Evolutionary conservation across 2,888 invertebrate genomes (phyloP).

Genomic region (Glyphotaelius pellucidus): DNA sequence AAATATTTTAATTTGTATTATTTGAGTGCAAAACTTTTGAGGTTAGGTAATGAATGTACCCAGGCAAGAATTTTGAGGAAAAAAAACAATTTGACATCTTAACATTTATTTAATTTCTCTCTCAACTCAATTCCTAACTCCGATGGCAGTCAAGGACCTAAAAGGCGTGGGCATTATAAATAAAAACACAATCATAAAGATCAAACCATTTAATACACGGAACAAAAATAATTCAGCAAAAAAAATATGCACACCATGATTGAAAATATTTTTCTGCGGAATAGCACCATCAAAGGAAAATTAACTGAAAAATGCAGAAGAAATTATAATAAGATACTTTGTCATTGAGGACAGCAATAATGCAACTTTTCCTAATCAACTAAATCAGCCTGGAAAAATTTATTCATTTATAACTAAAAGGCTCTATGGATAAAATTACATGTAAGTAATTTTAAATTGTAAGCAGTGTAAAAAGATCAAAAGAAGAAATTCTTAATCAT

Average conservation of each 20-base stretch:
- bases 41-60: no score
- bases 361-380: not conserved
- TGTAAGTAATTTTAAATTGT: not conserved
- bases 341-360: not conserved
- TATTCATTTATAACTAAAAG: not conserved
- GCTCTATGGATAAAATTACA: not conserved
- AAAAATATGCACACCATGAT: not conserved
- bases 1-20: no score
- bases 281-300: conserved; percentile 27
- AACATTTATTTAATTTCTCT: no score
- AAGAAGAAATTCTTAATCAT: not conserved
- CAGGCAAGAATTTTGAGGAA: no score
- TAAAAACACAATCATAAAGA: not conserved
- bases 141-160: not conserved
- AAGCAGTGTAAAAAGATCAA: not conserved
- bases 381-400: not conserved
- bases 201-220: conserved; percentile 17
- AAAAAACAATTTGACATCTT: no score
- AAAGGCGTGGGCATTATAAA: not conserved
- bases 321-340: not conserved
- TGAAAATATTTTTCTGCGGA: conserved; percentile 3
- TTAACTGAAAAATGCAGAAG: not conserved
- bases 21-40: no score
- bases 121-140: no score
- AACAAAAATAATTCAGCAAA: conserved; percentile 11